Conservation (phyloP, 2,888 invertebrate species). For the Scaptomyza parva region DNA sequence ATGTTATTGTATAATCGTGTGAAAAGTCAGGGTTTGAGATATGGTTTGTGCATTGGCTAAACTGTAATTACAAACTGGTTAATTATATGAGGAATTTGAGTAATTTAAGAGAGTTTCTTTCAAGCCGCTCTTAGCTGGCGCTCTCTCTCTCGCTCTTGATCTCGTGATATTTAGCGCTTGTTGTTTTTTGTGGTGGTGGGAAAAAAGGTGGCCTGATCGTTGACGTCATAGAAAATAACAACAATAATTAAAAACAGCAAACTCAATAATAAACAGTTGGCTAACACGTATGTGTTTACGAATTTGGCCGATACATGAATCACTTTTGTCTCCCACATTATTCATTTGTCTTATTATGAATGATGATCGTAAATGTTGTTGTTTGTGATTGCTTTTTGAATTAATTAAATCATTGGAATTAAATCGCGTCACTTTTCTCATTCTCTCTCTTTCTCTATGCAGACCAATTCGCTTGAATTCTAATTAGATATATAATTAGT, state of each 20-base stretch:
- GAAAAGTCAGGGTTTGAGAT: constrained; percentile 11
- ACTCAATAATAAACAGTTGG: constrained; percentile 40
- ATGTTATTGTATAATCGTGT: constrained; percentile 28
- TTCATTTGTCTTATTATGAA: constrained; percentile 10
- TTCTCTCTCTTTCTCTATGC: background rate
- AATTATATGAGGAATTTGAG: background rate
- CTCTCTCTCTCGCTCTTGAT: constrained; percentile 1
- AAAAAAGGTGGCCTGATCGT: constrained; percentile 72
- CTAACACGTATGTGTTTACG: constrained; percentile 27
- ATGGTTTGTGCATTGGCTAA: constrained; percentile 12
- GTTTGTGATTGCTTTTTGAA: background rate
- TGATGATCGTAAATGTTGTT: constrained; percentile 23
- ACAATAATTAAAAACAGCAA: constrained; percentile 36
- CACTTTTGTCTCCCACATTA: constrained; percentile 10
- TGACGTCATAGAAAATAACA: constrained; percentile 61
- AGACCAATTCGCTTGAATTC: constrained; percentile 17
- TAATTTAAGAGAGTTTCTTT: constrained; percentile 49
- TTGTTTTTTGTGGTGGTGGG: constrained; percentile 18
- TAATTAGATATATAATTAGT: constrained; percentile 36
- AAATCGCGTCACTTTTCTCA: constrained; percentile 19
- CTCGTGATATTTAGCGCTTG: constrained; percentile 6
- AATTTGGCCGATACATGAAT: constrained; percentile 31
- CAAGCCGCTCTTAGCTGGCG: constrained; percentile 37
- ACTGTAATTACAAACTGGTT: constrained; percentile 13
- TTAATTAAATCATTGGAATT: background rate